Evolutionary conservation across 2,113 vertebrate genomes (phyloP), one percentile per base, ranked within the genome.

Genomic region (Trachemys scripta): DNA sequence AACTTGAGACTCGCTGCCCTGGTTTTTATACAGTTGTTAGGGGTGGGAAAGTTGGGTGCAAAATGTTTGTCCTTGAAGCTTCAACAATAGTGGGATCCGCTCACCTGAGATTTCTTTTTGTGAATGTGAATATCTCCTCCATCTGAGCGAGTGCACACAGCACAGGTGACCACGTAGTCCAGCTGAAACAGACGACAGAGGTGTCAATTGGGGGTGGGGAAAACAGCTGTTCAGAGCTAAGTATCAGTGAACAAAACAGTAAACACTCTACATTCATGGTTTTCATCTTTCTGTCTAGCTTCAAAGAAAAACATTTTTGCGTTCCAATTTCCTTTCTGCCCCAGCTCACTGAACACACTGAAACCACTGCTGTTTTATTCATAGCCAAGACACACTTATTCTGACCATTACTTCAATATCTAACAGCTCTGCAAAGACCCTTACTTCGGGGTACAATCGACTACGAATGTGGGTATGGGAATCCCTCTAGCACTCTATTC

Each of bases 161-260:
- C 99, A n/a, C 99, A 99, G 0, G 99, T 99, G 94, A 99, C 99
- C 98, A 99, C 97, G 90, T 99, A 99, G 97, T 99, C 99, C 98
- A 99, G 96, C 99, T 99, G 96, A 3, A 96, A 90, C 45, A 90
- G 29, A 47, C 75, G 35, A 35, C 1, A 91, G n/a, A 31, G 27
- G 57, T 29, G 12, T 62, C 57, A 62, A 6, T 29, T 29, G 84
- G 24, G 51, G 12, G 8, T n/a, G n/a, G 31, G n/a, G 78, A 27
- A 82, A 94, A 89, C 69, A 6, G 38, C 57, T 35, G 27, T 82
- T 93, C n/a, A 88, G 45, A 82, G 25, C 69, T 10, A 4, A 22
- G 35, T 14, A 56, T 0, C 5, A 1, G 9, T 47, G 5, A 17
- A 72, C 4, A 24, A 84, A 87, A 57, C n/a, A 90, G 50, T 84